Evolutionary conservation across 2,113 vertebrate genomes (phyloP), one percentile per base, ranked within the genome.

Genomic region (Zosterops hypoxanthus): DNA sequence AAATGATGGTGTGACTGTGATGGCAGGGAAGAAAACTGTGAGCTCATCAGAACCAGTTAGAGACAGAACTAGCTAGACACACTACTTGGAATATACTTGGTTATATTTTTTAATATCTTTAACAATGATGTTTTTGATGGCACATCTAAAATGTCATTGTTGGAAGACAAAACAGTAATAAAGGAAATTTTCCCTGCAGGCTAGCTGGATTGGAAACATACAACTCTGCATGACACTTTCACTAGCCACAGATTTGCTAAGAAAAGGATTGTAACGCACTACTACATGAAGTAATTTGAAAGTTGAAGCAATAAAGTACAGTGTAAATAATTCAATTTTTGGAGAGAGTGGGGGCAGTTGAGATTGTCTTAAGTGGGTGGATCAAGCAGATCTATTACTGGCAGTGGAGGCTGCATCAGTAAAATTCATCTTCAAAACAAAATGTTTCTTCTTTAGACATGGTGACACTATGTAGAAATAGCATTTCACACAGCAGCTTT

Each of bases 131-230:
- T 97, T 94, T 98, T 97, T 96, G 41, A 97, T 98, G 96, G 97
- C 96, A 80, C 65, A 81, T 95, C 95, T 95, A 77, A 96, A 98
- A 97, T 90, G 78, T 93, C 69, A 95, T 92, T 94, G 95, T 92
- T 90, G 78, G 93, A 88, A 91, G 69, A 95, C 39, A 56, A 98
- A 94, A 96, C 75, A 82, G 91, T 95, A 97, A 98, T 97, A 98
- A 97, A 98, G 98, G 94, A 98, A 96, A 97, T 98, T 97, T 97
- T 98, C 83, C 93, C 97, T 92, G 52, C 71, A 97, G 97, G 87
- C 76, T 95, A 52, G 79, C 71, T 97, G 97, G 96, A 97, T 97
- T 88, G 88, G 94, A 98, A 97, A 97, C 97, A 95, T 92, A 75
- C 53, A 68, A 92, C 92, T 96, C 70, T 25, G 34, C 94, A 93